Base-by-base conservation (phyloP, 2,888 invertebrate species). In the Ormia ochracea region DNA sequence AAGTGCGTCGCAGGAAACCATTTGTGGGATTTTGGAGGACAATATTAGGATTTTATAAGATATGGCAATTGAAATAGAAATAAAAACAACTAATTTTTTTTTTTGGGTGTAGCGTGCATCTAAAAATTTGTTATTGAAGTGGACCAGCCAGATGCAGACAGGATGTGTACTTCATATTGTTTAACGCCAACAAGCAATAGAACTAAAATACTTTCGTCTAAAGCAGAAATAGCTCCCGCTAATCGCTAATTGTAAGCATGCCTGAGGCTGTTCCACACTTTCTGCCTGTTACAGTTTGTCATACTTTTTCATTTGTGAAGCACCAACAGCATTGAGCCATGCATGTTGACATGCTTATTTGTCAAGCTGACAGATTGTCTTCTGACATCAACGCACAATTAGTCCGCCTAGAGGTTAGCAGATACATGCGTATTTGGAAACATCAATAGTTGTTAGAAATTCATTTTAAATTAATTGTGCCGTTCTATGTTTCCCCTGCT, bases 331-430 rank as follows among this genome's bases (percentile, higher is more conserved):
- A 38, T 52, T 36, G 14, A 58, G n/a, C 56, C 26, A n/a, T n/a
- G n/a, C n/a, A n/a, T 76, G 63, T 76, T 69, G 80, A 80, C 80
- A 80, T 52, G 14, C 36, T 38, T 68, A 76, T 80, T 80, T 80
- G 80, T 80, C 80, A 80, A 76, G 36, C 14, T 76, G 80, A 80
- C 80, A 80, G 68, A 80, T 73, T 76, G 26, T 10, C 21, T 68
- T 43, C 31, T 72, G 63, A 76, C 76, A 76, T 72, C 73, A 58
- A 58, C 76, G 76, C 48, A 76, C 56, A 68, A 80, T 76, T 80
- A 76, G 76, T 76, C 56, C 17, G 0, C 23, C 6, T 3, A 23
- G 23, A 50, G 41, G 26, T 31, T 33, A 14, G 12, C 50, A 50
- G 48, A 38, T 19, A n/a, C n/a, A n/a, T n/a, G n/a, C n/a, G n/a